These are phyloP conservation scores for Drosophila lini DNA, from an alignment of 1,140 invertebrate species.

Conservation along the genomic window DNA sequence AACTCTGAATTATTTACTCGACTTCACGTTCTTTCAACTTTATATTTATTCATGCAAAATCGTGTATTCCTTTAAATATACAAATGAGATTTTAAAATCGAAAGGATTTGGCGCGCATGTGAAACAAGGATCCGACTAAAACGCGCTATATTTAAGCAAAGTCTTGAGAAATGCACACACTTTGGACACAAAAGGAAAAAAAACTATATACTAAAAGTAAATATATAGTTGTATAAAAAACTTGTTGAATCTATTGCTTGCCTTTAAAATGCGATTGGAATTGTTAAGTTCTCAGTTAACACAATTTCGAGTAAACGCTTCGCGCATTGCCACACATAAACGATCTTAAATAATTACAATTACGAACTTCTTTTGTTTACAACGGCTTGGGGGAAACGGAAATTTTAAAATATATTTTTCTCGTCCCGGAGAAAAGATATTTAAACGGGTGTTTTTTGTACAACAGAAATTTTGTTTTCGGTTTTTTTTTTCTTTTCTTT, in stretches of 20 bases:
- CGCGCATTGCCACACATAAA: slow-evolving; percentile 30
- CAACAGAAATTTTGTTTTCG: not conserved
- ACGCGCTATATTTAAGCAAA: slow-evolving; percentile 36
- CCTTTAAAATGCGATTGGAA: slow-evolving; percentile 71
- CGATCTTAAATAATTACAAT: slow-evolving; percentile 38
- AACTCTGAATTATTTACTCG: slow-evolving; percentile 2
- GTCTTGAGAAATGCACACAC: slow-evolving; percentile 48
- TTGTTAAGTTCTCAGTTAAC: slow-evolving; percentile 36
- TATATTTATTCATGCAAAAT: slow-evolving; percentile 75
- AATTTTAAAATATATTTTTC: slow-evolving; percentile 41
- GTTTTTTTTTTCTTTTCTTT: slow-evolving; percentile 14
- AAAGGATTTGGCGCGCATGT: slow-evolving; percentile 23
- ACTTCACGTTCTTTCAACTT: slow-evolving; percentile 62
- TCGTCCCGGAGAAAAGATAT: slow-evolving; percentile 29
- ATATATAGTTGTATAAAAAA: slow-evolving; percentile 39
- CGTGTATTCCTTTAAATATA: slow-evolving; percentile 64
- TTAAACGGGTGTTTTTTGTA: slow-evolving; percentile 20
- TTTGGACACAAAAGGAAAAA: slow-evolving; percentile 30
- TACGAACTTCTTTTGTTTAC: slow-evolving; percentile 35
- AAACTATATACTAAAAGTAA: slow-evolving; percentile 52
- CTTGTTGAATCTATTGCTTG: slow-evolving; percentile 47
- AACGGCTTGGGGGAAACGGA: slow-evolving; percentile 20
- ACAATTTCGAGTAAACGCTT: slow-evolving; percentile 15
- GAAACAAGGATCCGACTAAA: slow-evolving; percentile 53
- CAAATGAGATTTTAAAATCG: slow-evolving; percentile 67